Percentiles rank a stretch among this genome's conserved stretches.
These are phyloP conservation scores for Argentina silus DNA, from an alignment of 2,797 vertebrate genomes.

Conservation along the genomic window DNA sequence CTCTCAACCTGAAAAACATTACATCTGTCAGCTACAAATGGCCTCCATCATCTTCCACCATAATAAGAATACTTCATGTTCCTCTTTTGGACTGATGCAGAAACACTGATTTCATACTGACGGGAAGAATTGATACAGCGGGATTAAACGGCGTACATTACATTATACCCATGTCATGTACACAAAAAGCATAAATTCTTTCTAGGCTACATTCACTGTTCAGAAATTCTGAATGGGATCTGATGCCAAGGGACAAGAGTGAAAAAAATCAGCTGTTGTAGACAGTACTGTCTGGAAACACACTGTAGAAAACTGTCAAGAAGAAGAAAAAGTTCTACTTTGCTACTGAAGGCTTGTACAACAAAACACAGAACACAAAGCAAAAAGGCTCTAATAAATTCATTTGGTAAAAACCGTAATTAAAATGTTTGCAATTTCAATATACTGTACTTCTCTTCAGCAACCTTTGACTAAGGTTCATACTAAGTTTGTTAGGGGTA, in stretches of 20 bases:
- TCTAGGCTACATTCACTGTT: conserved; percentile 75
- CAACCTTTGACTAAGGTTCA: conserved; percentile 81
- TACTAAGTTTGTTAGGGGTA: conserved; percentile 80
- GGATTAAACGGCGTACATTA: conserved; percentile 18
- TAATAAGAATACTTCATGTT: background rate
- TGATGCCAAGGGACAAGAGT: conserved; percentile 37
- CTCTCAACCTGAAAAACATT: background rate
- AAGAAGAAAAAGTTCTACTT: conserved; percentile 46
- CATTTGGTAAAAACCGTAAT: conserved; percentile 92
- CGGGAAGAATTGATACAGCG: background rate
- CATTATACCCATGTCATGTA: background rate
- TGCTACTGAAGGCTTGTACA: conserved; percentile 45
- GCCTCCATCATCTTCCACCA: background rate
- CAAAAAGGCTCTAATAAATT: conserved; percentile 68
- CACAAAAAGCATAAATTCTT: conserved; percentile 35
- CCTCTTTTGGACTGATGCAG: background rate
- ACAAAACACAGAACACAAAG: conserved; percentile 50
- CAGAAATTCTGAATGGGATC: conserved; percentile 49
- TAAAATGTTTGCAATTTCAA: conserved; percentile 68
- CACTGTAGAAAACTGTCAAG: conserved; percentile 42
- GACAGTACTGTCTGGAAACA: conserved; percentile 33
- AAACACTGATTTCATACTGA: background rate
- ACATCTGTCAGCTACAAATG: background rate
- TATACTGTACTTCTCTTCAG: conserved; percentile 63
- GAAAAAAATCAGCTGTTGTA: conserved; percentile 46